Evolutionary conservation across 2,113 vertebrate species (phyloP).

Genomic region (Felis catus): F.catus_Fca126_mat1.0 CM031414.1:18405001-18405500

Average conservation of each 20-base stretch:
- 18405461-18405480: background rate
- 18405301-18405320: background rate
- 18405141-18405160: background rate
- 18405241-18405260: background rate
- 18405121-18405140: background rate
- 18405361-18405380: background rate
- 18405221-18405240: background rate
- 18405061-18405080: slow-evolving; percentile 10
- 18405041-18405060: background rate
- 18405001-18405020: background rate
- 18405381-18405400: background rate
- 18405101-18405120: background rate
- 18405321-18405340: background rate
- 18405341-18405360: background rate
- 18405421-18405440: background rate
- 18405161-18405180: background rate
- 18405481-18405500: background rate
- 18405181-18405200: background rate
- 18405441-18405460: background rate
- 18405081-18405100: background rate
- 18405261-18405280: background rate
- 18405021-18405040: background rate
- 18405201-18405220: background rate
- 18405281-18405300: background rate
- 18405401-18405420: background rate